A percentile compares a stretch with the other conserved stretches of the same genome.
phyloP scores from a whole-genome alignment of 1,140 invertebrate species.

The Diprion similis region DNA sequence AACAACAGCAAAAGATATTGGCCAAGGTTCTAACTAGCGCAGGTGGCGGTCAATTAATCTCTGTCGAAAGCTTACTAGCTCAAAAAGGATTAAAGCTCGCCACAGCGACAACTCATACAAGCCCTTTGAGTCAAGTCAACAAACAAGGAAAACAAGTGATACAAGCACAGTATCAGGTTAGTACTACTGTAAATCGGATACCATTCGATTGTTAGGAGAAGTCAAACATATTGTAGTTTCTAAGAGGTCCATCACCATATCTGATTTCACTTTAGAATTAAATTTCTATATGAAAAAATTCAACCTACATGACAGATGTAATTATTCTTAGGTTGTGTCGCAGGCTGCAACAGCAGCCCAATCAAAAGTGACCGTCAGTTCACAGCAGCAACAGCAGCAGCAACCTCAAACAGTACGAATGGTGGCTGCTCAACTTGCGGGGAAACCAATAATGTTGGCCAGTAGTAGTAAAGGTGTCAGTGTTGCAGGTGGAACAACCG shows the following conservation, averaged over 20 bases:
- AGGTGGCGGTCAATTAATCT: constrained; percentile 68
- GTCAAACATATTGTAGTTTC: neutral
- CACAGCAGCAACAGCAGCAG: constrained; percentile 44
- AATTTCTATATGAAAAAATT: no score
- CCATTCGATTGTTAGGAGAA: neutral
- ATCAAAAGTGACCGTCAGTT: constrained; percentile 56
- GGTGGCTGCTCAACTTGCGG: constrained; percentile 68
- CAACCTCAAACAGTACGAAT: constrained; percentile 60
- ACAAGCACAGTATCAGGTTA: constrained; percentile 57
- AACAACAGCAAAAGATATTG: constrained; percentile 57
- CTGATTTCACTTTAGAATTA: no score
- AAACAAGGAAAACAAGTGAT: constrained; percentile 57
- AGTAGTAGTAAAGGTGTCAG: constrained; percentile 62
- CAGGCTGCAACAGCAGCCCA: constrained; percentile 50
- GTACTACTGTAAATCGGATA: neutral
- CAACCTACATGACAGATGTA: neutral
- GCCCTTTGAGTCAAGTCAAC: constrained; percentile 49
- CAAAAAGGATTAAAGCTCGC: constrained; percentile 64
- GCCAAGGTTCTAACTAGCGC: constrained; percentile 68
- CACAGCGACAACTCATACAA: constrained; percentile 41
- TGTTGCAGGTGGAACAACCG: constrained; percentile 40
- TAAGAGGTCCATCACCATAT: no score
- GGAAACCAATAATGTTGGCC: constrained; percentile 70
- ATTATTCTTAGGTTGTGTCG: constrained; percentile 48
- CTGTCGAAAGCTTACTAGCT: constrained; percentile 71